Evolutionary conservation across 2,888 invertebrate genomes (phyloP), one percentile per base, ranked within the genome.

Genomic region (Nezara viridula): DNA sequence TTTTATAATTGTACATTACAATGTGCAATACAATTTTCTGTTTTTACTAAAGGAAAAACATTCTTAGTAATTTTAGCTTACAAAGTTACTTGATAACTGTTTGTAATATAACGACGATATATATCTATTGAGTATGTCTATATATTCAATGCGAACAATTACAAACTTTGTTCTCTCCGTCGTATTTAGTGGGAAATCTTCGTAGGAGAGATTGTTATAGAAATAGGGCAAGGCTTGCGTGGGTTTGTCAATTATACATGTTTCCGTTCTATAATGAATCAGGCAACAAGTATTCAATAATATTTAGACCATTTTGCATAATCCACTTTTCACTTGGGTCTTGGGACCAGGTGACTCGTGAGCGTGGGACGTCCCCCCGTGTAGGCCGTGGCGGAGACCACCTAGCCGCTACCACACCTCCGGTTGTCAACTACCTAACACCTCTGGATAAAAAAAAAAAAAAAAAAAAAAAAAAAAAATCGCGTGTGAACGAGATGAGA

Each of bases 241-340:
- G 81, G 81, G 81, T 14, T 44, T 44, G 81, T 44, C 81, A 81
- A 81, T 81, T 81, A 81, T 44, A 81, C 40, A 44, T 10, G 81
- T 81, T 81, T 81, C 81, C 81, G 81, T 81, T 81, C 81, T n/a
- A 40, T 81, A 81, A 81, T 81, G 81, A 81, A 81, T n/a, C 40
- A n/a, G 44, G 40, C 44, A 44, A 14, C 81, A 44, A 81, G 81
- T 40, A 81, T 81, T 81, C 44, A 81, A 81, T 81, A 81, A 81
- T 44, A 81, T 44, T 81, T 81, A 44, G 40, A 81, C n/a, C 81
- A 81, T 81, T 81, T 81, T 81, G 81, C 81, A 81, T 81, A 81
- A 81, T 81, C 81, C 40, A 40, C 81, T 81, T 81, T 81, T 81
- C 81, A 81, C 81, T 81, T n/a, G 12, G 40, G 40, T 44, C 81